Evolutionary conservation across 2,797 vertebrate genomes (phyloP).

Genomic region (Macroramphosus scolopax): DNA sequence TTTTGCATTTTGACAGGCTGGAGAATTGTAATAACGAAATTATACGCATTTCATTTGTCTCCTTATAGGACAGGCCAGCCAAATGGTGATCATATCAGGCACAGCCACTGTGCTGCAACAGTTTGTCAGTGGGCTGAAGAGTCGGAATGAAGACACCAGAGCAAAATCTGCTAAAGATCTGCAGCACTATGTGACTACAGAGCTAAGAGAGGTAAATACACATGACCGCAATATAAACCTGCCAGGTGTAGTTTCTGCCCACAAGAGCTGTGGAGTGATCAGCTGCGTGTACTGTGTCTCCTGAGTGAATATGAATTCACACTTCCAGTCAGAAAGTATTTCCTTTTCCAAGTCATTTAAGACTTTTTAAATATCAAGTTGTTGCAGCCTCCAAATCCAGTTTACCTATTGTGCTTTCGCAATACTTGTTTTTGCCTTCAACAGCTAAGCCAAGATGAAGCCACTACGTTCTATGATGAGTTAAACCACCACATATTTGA

Average conservation of each 20-base stretch:
- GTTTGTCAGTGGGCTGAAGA: conserved; percentile 94
- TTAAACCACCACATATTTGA: conserved; percentile 99
- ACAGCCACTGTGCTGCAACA: conserved; percentile 94
- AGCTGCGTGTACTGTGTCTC: neutral
- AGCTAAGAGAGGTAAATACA: conserved; percentile 88
- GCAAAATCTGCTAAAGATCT: conserved; percentile 96
- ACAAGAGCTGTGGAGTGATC: neutral
- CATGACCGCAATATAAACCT: neutral
- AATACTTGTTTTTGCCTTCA: conserved; percentile 27
- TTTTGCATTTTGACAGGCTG: neutral
- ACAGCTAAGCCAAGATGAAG: conserved; percentile 98
- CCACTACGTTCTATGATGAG: conserved; percentile 97
- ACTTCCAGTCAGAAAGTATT: too few species aligned
- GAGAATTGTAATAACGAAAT: neutral
- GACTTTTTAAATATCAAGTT: neutral
- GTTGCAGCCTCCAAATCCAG: neutral
- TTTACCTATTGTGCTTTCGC: neutral
- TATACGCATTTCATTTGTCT: neutral
- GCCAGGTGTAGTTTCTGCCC: neutral
- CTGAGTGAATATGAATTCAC: too few species aligned
- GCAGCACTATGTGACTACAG: conserved; percentile 98
- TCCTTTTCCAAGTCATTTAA: fast-evolving
- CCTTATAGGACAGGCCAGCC: conserved; percentile 40
- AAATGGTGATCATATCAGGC: conserved; percentile 85
- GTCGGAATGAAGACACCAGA: conserved; percentile 91